These are phyloP conservation scores for Marmota monax DNA, from an alignment of 2,113 vertebrate species.

Conservation along the genomic window DNA sequence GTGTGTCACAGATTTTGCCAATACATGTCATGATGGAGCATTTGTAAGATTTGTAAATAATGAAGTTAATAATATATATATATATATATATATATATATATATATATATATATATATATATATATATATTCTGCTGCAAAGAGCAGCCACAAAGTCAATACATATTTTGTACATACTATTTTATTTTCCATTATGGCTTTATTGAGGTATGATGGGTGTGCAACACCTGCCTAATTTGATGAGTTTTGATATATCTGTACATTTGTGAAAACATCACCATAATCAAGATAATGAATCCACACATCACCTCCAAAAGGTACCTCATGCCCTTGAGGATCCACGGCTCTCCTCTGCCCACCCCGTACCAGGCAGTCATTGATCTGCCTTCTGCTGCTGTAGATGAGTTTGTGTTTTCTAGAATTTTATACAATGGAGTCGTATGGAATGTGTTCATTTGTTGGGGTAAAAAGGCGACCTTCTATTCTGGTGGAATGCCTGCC, in stretches of 20 bases:
- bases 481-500: not conserved
- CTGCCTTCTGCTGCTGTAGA: not conserved
- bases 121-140: not conserved
- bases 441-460: not conserved
- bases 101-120: not conserved
- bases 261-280: not conserved
- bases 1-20: not conserved
- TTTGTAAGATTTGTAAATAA: not conserved
- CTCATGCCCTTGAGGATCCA: not conserved
- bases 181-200: not conserved
- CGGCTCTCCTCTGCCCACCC: not conserved
- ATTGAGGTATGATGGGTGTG: not conserved
- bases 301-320: not conserved
- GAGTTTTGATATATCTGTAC: not conserved
- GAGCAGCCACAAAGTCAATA: not conserved
- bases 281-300: not conserved
- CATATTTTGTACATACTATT: not conserved
- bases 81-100: no score
- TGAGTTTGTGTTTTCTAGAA: not conserved
- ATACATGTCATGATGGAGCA: not conserved
- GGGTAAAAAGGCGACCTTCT: not conserved
- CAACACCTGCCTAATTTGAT: not conserved
- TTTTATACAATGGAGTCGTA: not conserved
- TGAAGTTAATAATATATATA: not conserved
- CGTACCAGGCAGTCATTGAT: not conserved